Evolutionary conservation across 92 coral and sea anemone genomes (phyloP), one percentile per base, ranked within the genome.

Genomic region (Palythoa grandiflora): DNA sequence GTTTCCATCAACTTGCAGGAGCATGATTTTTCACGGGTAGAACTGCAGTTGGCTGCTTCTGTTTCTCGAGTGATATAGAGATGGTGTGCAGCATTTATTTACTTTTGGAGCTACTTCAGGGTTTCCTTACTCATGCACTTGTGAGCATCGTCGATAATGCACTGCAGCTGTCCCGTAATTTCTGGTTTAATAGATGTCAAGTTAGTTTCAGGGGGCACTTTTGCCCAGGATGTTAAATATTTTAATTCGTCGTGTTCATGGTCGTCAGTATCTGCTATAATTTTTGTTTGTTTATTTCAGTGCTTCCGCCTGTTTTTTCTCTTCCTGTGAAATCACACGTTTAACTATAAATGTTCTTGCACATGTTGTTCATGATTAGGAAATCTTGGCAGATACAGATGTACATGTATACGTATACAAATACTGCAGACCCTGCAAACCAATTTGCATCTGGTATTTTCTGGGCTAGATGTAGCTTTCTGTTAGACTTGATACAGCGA

Each of bases 1-100:
- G 71, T 86, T 66, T 92, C 87, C 87, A 77, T 89, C 75, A 85
- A 65, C 78, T 87, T 37, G 89, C 88, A 20, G 93, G 88, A 1
- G 79, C 76, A 14, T 19, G 61, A 63, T 65, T 79, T 59, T 60
- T 81, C 48, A 53, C 38, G 40, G 84, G 38, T 70, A 66, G 15
- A 2, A 81, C 80, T 73, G 86, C 35, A 38, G 89, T 78, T 65
- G 80, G 47, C 20, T 71, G 71, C 70, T 76, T 73, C 10, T 87
- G 40, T 68, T 83, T 89, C 60, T 83, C 90, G 47, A 88, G 75
- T 9, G 91, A 84, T 10, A 83, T 68, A 75, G 1, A 83, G 65
- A 61, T 44, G 78, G 40, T 57, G 75, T 47, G 85, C 88, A 71
- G 87, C 85, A 44, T 73, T 83, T 17, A 88, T 10, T 54, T 91